phyloP scores from a whole-genome alignment of 2,113 vertebrate genomes.

The Nothobranchius furzeri region DNA sequence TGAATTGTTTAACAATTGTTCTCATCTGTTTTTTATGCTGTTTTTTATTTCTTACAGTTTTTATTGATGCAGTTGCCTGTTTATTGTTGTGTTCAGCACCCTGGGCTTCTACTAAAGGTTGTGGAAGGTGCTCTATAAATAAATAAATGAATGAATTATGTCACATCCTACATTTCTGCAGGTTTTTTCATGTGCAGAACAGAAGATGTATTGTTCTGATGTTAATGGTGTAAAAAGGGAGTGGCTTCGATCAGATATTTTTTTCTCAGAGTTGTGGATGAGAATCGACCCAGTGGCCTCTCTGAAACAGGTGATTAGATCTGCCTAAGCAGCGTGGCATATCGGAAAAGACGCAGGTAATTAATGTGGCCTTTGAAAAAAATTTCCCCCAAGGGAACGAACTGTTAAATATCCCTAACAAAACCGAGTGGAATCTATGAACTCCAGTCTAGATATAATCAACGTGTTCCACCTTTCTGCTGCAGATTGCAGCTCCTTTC shows the following conservation, averaged over 20 bases:
- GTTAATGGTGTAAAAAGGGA: slow-evolving; percentile 35
- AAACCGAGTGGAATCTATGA: slow-evolving; percentile 11
- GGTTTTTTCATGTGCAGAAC: slow-evolving; percentile 3
- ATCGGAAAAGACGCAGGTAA: slow-evolving; percentile 56
- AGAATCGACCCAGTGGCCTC: slow-evolving; percentile 36
- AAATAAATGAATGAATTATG: background rate
- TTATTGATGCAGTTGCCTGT: too few species aligned
- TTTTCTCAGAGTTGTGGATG: slow-evolving; percentile 28
- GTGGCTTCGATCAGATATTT: slow-evolving; percentile 44
- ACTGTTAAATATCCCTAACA: slow-evolving; percentile 25
- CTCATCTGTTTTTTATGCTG: too few species aligned
- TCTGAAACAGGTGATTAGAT: slow-evolving; percentile 55
- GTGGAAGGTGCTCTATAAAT: too few species aligned
- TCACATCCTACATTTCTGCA: slow-evolving; percentile 4
- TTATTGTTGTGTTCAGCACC: too few species aligned
- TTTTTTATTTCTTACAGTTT: too few species aligned
- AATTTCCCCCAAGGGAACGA: slow-evolving; percentile 24
- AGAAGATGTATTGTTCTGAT: slow-evolving; percentile 1
- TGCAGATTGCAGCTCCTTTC: background rate
- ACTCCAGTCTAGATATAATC: background rate
- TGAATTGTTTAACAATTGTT: too few species aligned
- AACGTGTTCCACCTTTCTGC: slow-evolving; percentile 5
- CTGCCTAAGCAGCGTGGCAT: slow-evolving; percentile 41
- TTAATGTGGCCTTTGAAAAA: slow-evolving; percentile 57
- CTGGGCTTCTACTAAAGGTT: too few species aligned